These are phyloP conservation scores for Chymomyza fuscimana DNA, from an alignment of 2,888 invertebrate species.

Conservation along the genomic window DNA sequence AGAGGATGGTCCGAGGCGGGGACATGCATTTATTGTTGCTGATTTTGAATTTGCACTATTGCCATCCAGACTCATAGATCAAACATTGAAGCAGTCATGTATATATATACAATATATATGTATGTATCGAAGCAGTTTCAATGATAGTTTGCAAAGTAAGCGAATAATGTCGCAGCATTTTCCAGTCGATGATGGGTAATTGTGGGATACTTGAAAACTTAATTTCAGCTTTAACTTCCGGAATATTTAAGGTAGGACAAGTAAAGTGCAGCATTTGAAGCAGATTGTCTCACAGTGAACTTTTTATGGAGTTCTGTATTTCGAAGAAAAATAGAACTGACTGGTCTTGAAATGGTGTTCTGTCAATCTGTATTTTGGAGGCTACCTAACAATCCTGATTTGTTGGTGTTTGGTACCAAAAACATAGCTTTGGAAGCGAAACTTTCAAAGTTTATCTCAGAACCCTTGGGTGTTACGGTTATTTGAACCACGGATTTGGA, in stretches of 20 bases:
- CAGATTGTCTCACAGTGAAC: too few relatives aligned
- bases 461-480: too few relatives aligned
- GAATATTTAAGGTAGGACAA: not conserved
- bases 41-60: conserved; percentile 51
- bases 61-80: conserved; percentile 6
- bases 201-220: not conserved
- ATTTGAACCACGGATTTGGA: too few relatives aligned
- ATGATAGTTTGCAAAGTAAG: not conserved
- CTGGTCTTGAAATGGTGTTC: too few relatives aligned
- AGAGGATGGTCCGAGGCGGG: not conserved
- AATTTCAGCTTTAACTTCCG: not conserved
- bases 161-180: not conserved
- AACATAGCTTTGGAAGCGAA: too few relatives aligned
- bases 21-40: conserved; percentile 46
- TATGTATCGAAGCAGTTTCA: not conserved
- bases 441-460: too few relatives aligned
- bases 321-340: too few relatives aligned
- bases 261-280: too few relatives aligned
- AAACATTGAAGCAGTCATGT: not conserved
- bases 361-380: too few relatives aligned
- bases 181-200: not conserved
- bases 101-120: not conserved
- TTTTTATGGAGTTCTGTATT: too few relatives aligned
- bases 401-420: too few relatives aligned
- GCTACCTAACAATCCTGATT: too few relatives aligned